A percentile compares a stretch with the other conserved stretches of the same genome.
Conservation (phyloP, 2,888 invertebrate species). For the Dryobota labecula region DNA sequence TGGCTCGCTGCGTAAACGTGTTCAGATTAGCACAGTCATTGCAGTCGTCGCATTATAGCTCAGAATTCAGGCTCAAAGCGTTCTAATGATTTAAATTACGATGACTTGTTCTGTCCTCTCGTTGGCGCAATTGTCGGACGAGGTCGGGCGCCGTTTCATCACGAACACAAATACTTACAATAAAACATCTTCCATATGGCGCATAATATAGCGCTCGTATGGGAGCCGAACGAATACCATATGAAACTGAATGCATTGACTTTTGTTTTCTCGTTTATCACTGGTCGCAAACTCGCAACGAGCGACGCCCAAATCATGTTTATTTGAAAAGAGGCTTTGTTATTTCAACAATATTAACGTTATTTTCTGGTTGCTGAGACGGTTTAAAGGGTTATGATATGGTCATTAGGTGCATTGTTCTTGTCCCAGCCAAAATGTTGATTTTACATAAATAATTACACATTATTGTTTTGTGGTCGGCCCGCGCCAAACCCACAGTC, state of each 20-base stretch:
- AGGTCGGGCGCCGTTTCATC: constrained; percentile 86
- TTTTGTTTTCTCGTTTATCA: constrained; percentile 31
- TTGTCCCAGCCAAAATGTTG: constrained; percentile 28
- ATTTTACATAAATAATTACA: constrained; percentile 36
- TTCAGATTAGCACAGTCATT: constrained; percentile 57
- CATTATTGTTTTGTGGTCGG: constrained; percentile 22
- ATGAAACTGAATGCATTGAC: constrained; percentile 41
- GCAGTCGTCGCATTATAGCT: constrained; percentile 39
- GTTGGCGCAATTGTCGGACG: constrained; percentile 85
- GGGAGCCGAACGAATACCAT: constrained; percentile 50
- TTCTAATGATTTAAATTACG: constrained; percentile 85
- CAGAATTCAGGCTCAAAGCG: constrained; percentile 60
- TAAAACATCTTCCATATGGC: constrained; percentile 77
- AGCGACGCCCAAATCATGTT: constrained; percentile 15
- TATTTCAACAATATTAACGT: constrained; percentile 17
- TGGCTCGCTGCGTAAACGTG: constrained; percentile 14
- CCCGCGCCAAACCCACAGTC: constrained; percentile 2
- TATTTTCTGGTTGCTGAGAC: constrained; percentile 4
- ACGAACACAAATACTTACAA: constrained; percentile 80
- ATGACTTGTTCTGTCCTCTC: constrained; percentile 82
- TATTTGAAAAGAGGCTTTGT: constrained; percentile 22
- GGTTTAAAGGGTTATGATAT: constrained; percentile 32
- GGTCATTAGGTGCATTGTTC: constrained; percentile 40
- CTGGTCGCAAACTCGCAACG: neutral
- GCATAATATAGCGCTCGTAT: constrained; percentile 49